Evolutionary conservation across 2,113 vertebrate genomes (phyloP).

Genomic region (Mohoua ochrocephala): DNA sequence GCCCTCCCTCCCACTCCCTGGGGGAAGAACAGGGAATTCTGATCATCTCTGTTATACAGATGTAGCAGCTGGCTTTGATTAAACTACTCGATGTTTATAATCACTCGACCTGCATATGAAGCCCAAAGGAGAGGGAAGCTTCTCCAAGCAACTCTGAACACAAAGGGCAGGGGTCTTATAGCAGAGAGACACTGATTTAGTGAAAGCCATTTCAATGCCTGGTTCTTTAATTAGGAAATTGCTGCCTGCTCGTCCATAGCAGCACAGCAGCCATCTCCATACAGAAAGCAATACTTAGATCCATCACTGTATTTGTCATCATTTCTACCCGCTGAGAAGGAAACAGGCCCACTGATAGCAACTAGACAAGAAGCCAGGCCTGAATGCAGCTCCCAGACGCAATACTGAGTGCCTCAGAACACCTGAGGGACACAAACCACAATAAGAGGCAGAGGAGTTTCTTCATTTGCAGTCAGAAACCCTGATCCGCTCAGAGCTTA

Average conservation of each 20-base stretch:
- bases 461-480: neutral
- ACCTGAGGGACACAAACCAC: neutral
- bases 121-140: neutral
- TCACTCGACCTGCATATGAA: neutral
- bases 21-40: slow-evolving; percentile 7
- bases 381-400: neutral
- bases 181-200: neutral
- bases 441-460: neutral
- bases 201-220: neutral
- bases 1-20: slow-evolving; percentile 60
- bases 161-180: neutral
- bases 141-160: neutral
- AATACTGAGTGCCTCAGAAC: neutral
- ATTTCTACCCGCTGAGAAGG: slow-evolving; percentile 16
- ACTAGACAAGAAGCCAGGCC: neutral
- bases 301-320: slow-evolving; percentile 39
- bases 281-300: slow-evolving; percentile 41
- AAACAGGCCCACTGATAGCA: neutral
- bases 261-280: neutral
- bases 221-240: slow-evolving; percentile 28
- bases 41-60: slow-evolving; percentile 71
- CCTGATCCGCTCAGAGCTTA: neutral
- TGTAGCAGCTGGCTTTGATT: slow-evolving; percentile 69
- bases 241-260: slow-evolving; percentile 16
- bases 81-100: slow-evolving; percentile 27